phyloP scores from a whole-genome alignment of 2,888 invertebrate species.

The Podotricha telesiphe region DNA sequence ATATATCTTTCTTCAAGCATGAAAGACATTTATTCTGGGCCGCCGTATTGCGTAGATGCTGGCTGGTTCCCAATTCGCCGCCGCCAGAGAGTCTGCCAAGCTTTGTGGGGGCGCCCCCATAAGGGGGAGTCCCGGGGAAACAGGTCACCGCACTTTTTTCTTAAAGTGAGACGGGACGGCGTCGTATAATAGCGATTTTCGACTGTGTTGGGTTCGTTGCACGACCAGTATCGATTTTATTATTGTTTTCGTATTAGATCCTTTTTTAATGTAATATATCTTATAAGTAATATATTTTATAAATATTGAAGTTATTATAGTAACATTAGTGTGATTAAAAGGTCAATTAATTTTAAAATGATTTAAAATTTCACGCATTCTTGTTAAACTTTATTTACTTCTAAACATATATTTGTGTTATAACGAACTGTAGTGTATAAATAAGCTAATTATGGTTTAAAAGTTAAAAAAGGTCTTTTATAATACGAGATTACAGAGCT shows the following conservation, averaged over 20 bases:
- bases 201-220: conserved; percentile 42
- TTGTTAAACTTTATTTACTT: too few relatives aligned
- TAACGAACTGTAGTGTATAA: too few relatives aligned
- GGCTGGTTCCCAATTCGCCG: conserved; percentile 48
- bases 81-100: conserved; percentile 63
- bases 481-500: too few relatives aligned
- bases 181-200: conserved; percentile 49
- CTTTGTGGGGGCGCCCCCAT: conserved; percentile 37
- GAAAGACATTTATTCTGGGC: conserved; percentile 36
- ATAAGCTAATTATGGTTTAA: too few relatives aligned
- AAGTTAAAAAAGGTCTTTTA: too few relatives aligned
- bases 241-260: conserved; percentile 25
- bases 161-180: conserved; percentile 61
- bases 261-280: neutral
- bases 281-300: neutral
- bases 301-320: too few relatives aligned
- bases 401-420: too few relatives aligned
- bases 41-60: conserved; percentile 48
- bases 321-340: too few relatives aligned
- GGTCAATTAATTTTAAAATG: too few relatives aligned
- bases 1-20: conserved; percentile 38
- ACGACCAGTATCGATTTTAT: conserved; percentile 39
- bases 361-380: too few relatives aligned
- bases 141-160: conserved; percentile 70
- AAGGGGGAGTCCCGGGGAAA: conserved; percentile 45